phyloP scores from a whole-genome alignment of 2,888 invertebrate genomes.

The Tetragonisca angustula region DNA sequence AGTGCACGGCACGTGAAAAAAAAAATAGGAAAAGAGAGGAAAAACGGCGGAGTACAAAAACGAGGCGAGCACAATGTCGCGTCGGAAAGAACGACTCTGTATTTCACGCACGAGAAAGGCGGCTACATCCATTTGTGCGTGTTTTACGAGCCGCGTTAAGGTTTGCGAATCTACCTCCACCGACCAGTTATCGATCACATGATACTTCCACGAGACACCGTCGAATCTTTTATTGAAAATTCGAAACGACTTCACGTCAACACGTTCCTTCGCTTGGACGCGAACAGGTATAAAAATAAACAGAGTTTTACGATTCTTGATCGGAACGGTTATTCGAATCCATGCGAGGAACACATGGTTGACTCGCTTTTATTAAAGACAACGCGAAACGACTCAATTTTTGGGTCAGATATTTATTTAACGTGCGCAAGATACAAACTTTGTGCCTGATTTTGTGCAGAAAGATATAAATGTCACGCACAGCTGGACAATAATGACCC shows the following conservation, averaged over 20 bases:
- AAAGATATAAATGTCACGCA: no score
- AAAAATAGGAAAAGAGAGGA: neutral
- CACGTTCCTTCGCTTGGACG: neutral
- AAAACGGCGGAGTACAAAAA: slow-evolving; percentile 19
- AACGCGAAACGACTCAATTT: no score
- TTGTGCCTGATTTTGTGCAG: no score
- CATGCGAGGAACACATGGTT: no score
- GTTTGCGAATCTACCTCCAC: slow-evolving; percentile 17
- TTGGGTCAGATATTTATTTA: no score
- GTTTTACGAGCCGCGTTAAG: slow-evolving; percentile 44
- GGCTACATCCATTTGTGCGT: slow-evolving; percentile 29
- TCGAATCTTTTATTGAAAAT: slow-evolving; percentile 33
- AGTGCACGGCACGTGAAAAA: neutral
- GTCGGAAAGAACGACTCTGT: slow-evolving; percentile 27
- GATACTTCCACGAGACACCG: slow-evolving; percentile 16
- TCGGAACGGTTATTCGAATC: no score
- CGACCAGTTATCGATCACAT: slow-evolving; percentile 48
- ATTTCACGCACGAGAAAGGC: slow-evolving; percentile 41
- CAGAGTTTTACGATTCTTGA: no score
- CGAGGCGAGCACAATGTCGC: slow-evolving; percentile 21
- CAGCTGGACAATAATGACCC: no score
- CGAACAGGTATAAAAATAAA: no score
- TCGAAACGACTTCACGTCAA: slow-evolving; percentile 8
- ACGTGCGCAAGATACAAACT: no score
- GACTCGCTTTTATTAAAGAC: no score